Percentiles rank a stretch among this genome's conserved stretches.
These are phyloP conservation scores for Gymnocheta viridis DNA, from an alignment of 2,888 invertebrate genomes.

Conservation along the genomic window DNA sequence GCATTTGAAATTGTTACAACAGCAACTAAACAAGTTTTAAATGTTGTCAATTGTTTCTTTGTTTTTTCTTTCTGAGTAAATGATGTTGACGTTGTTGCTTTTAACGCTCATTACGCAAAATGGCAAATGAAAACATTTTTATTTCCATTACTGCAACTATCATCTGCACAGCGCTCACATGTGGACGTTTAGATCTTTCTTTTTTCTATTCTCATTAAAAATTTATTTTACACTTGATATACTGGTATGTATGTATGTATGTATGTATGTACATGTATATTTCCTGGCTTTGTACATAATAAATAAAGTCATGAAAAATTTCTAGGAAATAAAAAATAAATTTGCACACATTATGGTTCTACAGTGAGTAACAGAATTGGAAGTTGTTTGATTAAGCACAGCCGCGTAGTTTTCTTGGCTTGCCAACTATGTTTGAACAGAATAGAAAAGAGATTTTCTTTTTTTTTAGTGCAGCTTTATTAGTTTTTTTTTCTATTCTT, in stretches of 20 bases:
- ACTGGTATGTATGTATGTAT: too few relatives aligned
- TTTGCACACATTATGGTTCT: slow-evolving; percentile 9
- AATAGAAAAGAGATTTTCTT: not conserved
- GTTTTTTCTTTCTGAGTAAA: not conserved
- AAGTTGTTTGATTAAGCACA: not conserved
- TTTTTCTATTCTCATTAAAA: not conserved
- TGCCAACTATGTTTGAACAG: not conserved
- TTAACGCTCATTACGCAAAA: slow-evolving; percentile 74
- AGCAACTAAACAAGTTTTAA: slow-evolving; percentile 56
- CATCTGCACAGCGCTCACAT: not conserved
- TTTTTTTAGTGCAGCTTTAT: too few relatives aligned
- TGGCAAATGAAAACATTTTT: slow-evolving; percentile 34
- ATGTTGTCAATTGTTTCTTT: slow-evolving; percentile 42
- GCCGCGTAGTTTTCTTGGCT: not conserved
- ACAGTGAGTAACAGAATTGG: not conserved
- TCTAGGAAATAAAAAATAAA: slow-evolving; percentile 1
- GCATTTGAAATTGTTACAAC: slow-evolving; percentile 24
- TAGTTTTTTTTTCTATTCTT: not conserved
- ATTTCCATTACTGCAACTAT: slow-evolving; percentile 2
- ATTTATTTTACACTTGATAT: slow-evolving; percentile 29
- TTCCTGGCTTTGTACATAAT: slow-evolving; percentile 39
- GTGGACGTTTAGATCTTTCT: not conserved
- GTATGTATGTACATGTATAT: too few relatives aligned
- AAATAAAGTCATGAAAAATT: slow-evolving; percentile 48
- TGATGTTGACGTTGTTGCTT: slow-evolving; percentile 38